These are phyloP conservation scores for Artibeus jamaicensis DNA, from an alignment of 2,797 vertebrate species.

Conservation along the genomic window DNA sequence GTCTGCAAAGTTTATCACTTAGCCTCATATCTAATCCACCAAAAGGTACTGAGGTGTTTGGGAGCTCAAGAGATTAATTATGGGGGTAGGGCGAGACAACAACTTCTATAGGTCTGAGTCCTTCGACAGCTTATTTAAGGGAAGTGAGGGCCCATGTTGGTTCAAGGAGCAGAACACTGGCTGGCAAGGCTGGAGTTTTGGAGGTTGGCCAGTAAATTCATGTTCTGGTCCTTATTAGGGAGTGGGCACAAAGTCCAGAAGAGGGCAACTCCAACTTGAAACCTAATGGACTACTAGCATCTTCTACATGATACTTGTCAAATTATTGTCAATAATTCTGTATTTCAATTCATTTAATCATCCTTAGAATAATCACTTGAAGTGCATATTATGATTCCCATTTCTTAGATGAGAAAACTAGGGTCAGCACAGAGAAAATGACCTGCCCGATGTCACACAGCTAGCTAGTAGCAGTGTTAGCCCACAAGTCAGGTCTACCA, in stretches of 20 bases:
- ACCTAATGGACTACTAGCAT: background rate
- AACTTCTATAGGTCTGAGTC: background rate
- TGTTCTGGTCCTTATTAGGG: background rate
- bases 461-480: background rate
- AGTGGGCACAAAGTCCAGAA: background rate
- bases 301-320: background rate
- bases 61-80: background rate
- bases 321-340: background rate
- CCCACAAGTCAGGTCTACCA: background rate
- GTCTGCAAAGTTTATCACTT: background rate
- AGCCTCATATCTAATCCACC: background rate
- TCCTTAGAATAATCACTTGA: slow-evolving; percentile 2
- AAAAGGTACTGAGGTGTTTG: background rate
- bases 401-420: background rate
- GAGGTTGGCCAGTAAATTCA: background rate
- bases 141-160: background rate
- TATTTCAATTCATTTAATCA: background rate
- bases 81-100: rapidly evolving
- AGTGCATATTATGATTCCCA: background rate
- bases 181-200: background rate
- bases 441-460: background rate
- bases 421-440: background rate
- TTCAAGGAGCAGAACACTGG: background rate
- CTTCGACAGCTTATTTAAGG: background rate
- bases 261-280: background rate